Base-by-base conservation (phyloP, 2,888 invertebrate genomes). In the Proisotoma minuta region DNA sequence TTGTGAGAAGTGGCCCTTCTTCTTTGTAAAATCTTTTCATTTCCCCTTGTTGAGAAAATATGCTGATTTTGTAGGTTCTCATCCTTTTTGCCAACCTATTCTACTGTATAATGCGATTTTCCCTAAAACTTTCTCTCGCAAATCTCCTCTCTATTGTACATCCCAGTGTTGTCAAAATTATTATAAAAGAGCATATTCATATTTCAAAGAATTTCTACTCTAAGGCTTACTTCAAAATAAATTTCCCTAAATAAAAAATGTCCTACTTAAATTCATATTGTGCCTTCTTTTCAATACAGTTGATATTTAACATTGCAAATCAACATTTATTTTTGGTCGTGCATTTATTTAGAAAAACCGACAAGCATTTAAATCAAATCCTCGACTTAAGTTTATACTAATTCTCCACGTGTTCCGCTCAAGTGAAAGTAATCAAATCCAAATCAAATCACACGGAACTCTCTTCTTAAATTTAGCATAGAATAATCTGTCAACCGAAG, bases 371-470 rank as follows among this genome's bases (percentile, higher is more conserved):
- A 8, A 10, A 34, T 34, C 15, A 34, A 8, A 15, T 10, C 34
- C 34, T 10, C 34, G 34, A 34, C 8, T 8, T 8, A 15, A 10
- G 8, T 34, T 34, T 10, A 34, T 8, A 34, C 34, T 15, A 34
- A 34, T 34, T 20, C 27, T 60, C 60, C 60, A 60, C 60, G 60
- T 60, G 60, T 54, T 60, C 60, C 60, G 23, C 27, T 60, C 54
- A 60, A 43, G 48, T 51, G 60, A 54, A 26, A 60, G 60, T 54
- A 60, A 59, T 60, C 53, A 60, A 60, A 60, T 60, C 51, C 27
- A 50, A 60, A 53, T 60, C 54, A 60, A 60, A 60, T 60, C 60
- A 60, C 47, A 60, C 34, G 60, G 60, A 60, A 60, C 47, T 28
- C 48, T 43, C 39, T 54, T 5, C 52, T 28, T 54, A 12, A 54